phyloP scores from a whole-genome alignment of 2,113 vertebrate species.

The Pogona vitticeps region DNA sequence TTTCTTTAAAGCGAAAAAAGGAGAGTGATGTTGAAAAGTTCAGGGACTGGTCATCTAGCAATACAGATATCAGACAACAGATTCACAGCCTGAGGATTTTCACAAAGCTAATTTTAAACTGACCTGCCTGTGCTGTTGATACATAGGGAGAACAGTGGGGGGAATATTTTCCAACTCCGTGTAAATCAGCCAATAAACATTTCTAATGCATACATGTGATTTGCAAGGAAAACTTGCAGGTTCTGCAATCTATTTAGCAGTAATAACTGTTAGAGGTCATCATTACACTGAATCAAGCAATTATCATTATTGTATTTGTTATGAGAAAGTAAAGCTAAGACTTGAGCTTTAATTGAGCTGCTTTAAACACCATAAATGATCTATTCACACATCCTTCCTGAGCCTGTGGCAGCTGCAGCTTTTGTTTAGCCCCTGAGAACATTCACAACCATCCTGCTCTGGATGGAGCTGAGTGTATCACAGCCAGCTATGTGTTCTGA shows the following conservation, averaged over 20 bases:
- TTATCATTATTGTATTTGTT: background rate
- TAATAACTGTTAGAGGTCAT: background rate
- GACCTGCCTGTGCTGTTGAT: background rate
- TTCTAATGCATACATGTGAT: background rate
- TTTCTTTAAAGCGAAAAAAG: no score
- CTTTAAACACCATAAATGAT: background rate
- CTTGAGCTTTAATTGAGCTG: background rate
- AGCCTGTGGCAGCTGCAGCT: background rate
- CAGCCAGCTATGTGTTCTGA: background rate
- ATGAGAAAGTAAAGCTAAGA: background rate
- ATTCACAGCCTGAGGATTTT: background rate
- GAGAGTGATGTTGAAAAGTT: no score
- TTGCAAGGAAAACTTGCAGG: background rate
- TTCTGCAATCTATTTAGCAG: background rate
- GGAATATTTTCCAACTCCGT: no score
- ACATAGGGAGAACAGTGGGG: background rate
- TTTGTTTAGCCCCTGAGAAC: background rate
- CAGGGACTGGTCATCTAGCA: no score
- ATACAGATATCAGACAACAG: background rate
- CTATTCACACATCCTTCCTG: background rate
- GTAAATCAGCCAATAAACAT: background rate
- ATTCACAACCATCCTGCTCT: background rate
- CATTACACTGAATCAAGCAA: background rate
- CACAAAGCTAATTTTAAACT: background rate
- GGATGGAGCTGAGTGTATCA: no score